These are phyloP conservation scores for Liolophura sinensis DNA, from an alignment of 1,140 invertebrate species.

Conservation along the genomic window DNA sequence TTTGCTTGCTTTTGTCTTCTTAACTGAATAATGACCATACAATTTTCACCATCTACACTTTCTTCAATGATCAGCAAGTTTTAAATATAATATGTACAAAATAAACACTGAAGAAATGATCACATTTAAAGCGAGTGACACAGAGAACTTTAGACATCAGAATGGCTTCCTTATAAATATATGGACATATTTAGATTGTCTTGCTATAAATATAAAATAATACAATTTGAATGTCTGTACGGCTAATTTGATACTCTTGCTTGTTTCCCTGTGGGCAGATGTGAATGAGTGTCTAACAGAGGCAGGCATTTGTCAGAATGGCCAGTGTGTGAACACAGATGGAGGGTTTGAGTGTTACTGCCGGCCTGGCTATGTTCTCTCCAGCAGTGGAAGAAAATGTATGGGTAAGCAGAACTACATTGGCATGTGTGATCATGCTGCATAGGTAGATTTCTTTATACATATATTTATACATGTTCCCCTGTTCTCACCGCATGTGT, in stretches of 20 bases:
- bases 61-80: no score
- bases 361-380: slow-evolving; percentile 63
- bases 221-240: no score
- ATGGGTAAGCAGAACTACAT: slow-evolving; percentile 64
- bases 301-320: slow-evolving; percentile 77
- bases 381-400: slow-evolving; percentile 71
- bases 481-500: background rate
- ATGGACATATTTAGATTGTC: no score
- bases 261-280: slow-evolving; percentile 61
- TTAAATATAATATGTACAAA: no score
- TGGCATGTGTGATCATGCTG: background rate
- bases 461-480: background rate
- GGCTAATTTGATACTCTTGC: background rate
- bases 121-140: no score
- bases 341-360: slow-evolving; percentile 56
- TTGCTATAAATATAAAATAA: no score
- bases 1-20: no score
- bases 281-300: slow-evolving; percentile 79
- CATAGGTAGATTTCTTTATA: background rate
- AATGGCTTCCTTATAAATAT: no score
- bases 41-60: no score
- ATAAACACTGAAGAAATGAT: no score
- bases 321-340: slow-evolving; percentile 64
- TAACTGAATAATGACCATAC: no score
- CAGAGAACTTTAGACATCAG: no score